Base-by-base conservation (phyloP, 1,140 invertebrate species). In the Cherax destructor region DNA sequence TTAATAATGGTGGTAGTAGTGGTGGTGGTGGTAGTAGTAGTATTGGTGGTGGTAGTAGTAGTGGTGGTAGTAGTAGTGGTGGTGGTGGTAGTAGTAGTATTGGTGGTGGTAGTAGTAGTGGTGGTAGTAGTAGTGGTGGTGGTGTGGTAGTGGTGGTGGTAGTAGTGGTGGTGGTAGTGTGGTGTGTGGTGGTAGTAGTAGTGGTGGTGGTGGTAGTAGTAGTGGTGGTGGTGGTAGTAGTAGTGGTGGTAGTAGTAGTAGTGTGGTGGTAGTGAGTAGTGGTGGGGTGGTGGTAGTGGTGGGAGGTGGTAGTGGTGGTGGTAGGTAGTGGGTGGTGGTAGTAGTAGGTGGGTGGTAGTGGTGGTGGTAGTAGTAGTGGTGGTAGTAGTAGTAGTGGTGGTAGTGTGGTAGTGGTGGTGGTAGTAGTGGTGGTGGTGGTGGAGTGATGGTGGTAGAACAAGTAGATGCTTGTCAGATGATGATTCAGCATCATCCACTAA, bases 141-240 rank as follows among this genome's bases (percentile, higher is more conserved):
- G 30, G n/a, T n/a, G 30, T 41, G 2, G 30, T 41, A 41, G 30
- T 41, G 30, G 30, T 41, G 30, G 2, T 41, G 30, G 30, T 1
- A 41, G 2, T 41, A 41, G 30, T 41, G 30, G 30, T 41, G 2
- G 30, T 41, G 30, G 77, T 79, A 41, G 77, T 79, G 30, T 79
- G 3, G 77, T 52, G 50, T n/a, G 77, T 79, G 77, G 21, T 47
- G 77, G 13, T 13, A 21, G 1, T 18, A 1, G 65, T 6, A 18
- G 65, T 21, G 16, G 11, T 69, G 65, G 65, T 69, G 65, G 77
- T 79, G 0, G 41, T 41, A 9, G 47, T 41, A 50, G 18, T 5
- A 16, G 5, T 79, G 41, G 77, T 79, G 77, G 77, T 69, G 65
- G 77, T 79, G 77, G 77, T 79, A 3, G 30, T 79, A 13, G 77